Conservation (phyloP, 2,113 vertebrate species). For the Phyllostomus discolor region DNA sequence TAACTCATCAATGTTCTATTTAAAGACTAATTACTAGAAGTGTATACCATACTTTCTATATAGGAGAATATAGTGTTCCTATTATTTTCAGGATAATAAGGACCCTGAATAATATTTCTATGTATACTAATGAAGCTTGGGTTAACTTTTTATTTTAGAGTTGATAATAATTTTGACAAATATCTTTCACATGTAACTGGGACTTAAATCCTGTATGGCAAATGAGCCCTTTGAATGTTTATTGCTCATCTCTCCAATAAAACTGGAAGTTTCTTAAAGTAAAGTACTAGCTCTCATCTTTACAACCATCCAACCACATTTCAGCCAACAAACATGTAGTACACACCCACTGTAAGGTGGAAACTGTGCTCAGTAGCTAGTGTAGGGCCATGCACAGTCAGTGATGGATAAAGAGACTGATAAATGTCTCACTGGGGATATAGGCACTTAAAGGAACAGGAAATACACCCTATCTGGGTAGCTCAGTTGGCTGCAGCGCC, state of each 20-base stretch:
- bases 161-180: background rate
- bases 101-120: background rate
- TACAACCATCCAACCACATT: background rate
- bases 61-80: background rate
- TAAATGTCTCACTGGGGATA: background rate
- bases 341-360: background rate
- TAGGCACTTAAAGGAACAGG: background rate
- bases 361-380: background rate
- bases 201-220: background rate
- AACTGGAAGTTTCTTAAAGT: background rate
- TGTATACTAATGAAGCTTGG: background rate
- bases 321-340: background rate
- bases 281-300: background rate
- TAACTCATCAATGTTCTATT: background rate
- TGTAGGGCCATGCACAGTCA: background rate
- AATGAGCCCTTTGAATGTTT: background rate
- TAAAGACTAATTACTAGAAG: background rate
- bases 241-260: background rate
- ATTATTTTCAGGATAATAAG: background rate
- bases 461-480: background rate
- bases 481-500: too few species aligned
- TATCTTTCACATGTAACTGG: background rate
- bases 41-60: background rate
- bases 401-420: background rate
- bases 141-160: slow-evolving; percentile 15